Evolutionary conservation across 2,888 invertebrate genomes (phyloP).

Genomic region (Rotaria magnacalcarata): DNA sequence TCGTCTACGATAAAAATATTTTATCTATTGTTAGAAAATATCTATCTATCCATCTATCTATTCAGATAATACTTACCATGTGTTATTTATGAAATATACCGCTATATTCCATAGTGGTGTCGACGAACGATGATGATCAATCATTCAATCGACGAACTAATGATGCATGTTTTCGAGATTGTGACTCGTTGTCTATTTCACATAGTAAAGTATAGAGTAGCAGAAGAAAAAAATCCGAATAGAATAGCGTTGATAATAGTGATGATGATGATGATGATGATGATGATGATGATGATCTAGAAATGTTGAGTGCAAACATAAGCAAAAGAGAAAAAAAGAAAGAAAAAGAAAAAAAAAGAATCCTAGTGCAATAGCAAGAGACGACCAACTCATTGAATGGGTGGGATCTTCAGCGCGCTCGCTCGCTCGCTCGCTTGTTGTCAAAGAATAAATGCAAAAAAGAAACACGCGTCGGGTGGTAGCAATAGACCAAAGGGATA

Average conservation of each 20-base stretch:
- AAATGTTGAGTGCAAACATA: background rate
- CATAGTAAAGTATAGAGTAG: background rate
- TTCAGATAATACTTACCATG: background rate
- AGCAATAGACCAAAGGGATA: background rate
- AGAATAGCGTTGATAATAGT: background rate
- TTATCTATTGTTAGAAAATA: background rate
- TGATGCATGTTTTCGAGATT: background rate
- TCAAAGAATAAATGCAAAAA: conserved; percentile 13
- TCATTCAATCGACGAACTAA: conserved; percentile 18
- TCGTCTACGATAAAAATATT: background rate
- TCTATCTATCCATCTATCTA: background rate
- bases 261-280: background rate
- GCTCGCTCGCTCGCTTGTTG: background rate
- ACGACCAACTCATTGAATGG: background rate
- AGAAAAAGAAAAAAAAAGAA: background rate
- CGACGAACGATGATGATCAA: background rate
- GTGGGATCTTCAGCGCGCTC: background rate
- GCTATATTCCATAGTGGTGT: background rate
- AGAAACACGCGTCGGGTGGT: conserved; percentile 7
- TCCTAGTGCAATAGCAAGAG: background rate
- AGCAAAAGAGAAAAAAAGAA: background rate
- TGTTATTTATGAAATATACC: background rate
- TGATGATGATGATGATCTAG: conserved; percentile 21
- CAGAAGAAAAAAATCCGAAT: background rate
- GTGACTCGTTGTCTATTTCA: background rate